Percentiles rank a stretch among this genome's conserved stretches.
These are phyloP conservation scores for Gallinago paraguaiae DNA, from an alignment of 2,113 vertebrate species.

Conservation along the genomic window DNA sequence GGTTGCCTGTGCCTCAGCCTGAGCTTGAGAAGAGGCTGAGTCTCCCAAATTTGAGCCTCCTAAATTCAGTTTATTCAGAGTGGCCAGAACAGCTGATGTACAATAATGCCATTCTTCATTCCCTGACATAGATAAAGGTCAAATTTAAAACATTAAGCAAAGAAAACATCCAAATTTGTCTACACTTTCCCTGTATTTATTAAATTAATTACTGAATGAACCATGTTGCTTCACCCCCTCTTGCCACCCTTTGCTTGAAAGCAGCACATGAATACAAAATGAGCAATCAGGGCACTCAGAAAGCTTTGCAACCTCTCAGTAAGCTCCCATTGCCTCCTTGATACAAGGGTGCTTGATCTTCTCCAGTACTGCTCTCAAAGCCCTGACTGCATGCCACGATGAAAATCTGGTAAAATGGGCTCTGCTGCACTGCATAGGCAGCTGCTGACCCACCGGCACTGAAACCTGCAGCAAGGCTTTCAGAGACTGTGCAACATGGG, in stretches of 20 bases:
- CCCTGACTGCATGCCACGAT: background rate
- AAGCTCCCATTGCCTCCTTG: background rate
- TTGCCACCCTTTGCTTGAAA: background rate
- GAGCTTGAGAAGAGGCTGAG: background rate
- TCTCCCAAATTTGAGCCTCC: background rate
- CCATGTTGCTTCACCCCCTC: background rate
- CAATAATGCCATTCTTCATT: background rate
- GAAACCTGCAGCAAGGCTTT: background rate
- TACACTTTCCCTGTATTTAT: background rate
- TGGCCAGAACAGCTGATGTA: background rate
- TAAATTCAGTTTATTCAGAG: background rate
- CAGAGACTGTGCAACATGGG: background rate
- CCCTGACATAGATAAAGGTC: background rate
- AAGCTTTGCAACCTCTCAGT: background rate
- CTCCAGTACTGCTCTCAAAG: background rate
- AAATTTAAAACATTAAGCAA: background rate
- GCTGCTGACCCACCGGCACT: background rate
- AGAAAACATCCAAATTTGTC: background rate
- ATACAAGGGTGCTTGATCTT: background rate
- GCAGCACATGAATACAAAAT: background rate
- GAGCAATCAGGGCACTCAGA: background rate
- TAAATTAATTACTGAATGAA: background rate
- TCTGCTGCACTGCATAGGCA: background rate
- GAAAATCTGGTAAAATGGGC: background rate
- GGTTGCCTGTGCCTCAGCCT: background rate